Base-by-base conservation (phyloP, 2,888 invertebrate species). In the Euzetes globulus region DNA sequence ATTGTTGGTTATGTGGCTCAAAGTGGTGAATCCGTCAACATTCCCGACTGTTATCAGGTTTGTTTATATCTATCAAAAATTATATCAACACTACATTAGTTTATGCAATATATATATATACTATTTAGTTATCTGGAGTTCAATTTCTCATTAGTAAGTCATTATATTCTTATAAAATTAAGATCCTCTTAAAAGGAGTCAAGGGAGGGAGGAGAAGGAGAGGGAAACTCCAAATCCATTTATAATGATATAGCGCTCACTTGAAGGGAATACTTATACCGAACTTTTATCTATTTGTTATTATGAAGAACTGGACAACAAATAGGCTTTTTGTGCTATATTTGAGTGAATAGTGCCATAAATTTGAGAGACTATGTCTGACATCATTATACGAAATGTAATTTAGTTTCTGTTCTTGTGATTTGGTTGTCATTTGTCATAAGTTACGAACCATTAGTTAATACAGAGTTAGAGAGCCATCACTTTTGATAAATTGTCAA, bases 1-100 rank as follows among this genome's bases (percentile, higher is more conserved):
- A 95, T 96, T 81, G 94, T 94, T 50, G 96, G 95, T 17, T 91
- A 91, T 84, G 95, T 95, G 63, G 96, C 95, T 22, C 90, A 92
- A 82, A 92, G 91, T 81, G 94, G 94, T 73, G 91, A 91, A 81
- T 89, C 92, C 15, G 92, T 95, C 81, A 96, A 95, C 85, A 95
- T 96, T 83, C 92, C 93, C 75, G 94, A 96, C 83, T 95, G 94
- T 73, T 96, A 96, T 84, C 89, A 94, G 74, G 74, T 74, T 52
- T 1, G 41, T 41, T 65, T 25, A 27, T 19, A 25, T 55, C 13
- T 13, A 52, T 5, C 50, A 7, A 50, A 50, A 19, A 52, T 52
- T 52, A 52, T 7, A 7, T 22, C n/a, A 52, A n/a, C n/a, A n/a
- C n/a, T n/a, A n/a, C n/a, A n/a, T n/a, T n/a, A n/a, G n/a, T n/a